A percentile compares a stretch with the other conserved stretches of the same genome.
Conservation (phyloP, 1,140 invertebrate species). For the Pseudomyrmex dendroicus region DNA sequence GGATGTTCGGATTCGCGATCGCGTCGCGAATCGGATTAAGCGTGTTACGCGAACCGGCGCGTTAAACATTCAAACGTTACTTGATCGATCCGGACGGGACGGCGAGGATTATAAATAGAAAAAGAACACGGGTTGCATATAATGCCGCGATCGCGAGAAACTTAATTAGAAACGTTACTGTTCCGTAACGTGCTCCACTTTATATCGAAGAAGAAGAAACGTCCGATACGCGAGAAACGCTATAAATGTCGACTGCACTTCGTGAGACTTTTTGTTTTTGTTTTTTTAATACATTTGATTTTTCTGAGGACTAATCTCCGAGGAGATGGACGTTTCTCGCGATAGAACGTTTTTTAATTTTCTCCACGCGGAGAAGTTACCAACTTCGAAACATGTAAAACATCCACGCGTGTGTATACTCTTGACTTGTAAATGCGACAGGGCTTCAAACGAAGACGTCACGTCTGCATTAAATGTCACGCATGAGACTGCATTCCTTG, state of each 20-base stretch:
- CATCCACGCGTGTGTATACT: not conserved
- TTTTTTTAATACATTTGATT: not conserved
- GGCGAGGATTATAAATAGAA: slow-evolving; percentile 51
- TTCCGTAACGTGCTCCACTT: slow-evolving; percentile 48
- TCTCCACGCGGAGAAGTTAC: no score
- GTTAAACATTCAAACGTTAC: slow-evolving; percentile 60
- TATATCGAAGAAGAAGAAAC: not conserved
- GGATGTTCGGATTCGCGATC: slow-evolving; percentile 48
- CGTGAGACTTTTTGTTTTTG: no score
- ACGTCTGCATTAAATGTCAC: slow-evolving; percentile 45
- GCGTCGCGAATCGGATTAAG: slow-evolving; percentile 62
- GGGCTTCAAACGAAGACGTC: slow-evolving; percentile 10
- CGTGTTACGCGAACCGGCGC: slow-evolving; percentile 41
- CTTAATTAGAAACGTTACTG: slow-evolving; percentile 40
- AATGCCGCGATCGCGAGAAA: slow-evolving; percentile 25
- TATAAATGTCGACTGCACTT: not conserved
- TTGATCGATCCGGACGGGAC: slow-evolving; percentile 44
- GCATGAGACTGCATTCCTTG: slow-evolving; percentile 32
- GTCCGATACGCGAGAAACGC: not conserved
- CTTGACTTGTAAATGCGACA: not conserved
- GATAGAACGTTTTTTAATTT: no score
- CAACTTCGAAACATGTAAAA: no score
- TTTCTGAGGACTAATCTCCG: no score
- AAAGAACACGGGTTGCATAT: slow-evolving; percentile 39
- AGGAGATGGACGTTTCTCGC: no score